Evolutionary conservation across 2,113 vertebrate species (phyloP).

Genomic region (Salvelinus alpinus): DNA sequence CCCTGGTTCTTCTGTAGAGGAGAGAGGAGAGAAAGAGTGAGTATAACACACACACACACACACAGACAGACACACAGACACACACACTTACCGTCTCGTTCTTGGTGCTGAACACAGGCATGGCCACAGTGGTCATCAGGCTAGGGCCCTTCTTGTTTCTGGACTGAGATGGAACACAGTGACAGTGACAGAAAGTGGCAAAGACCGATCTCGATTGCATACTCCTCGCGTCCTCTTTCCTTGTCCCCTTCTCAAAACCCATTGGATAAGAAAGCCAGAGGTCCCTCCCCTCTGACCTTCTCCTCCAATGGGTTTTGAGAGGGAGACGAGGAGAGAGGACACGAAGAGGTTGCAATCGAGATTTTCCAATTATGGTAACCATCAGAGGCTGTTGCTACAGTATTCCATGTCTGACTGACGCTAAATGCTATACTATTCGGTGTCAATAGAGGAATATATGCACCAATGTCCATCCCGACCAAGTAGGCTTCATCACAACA

Average conservation of each 20-base stretch:
- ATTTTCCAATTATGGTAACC: neutral
- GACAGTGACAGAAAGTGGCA: constrained; percentile 14
- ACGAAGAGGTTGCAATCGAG: no score
- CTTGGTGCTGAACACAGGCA: constrained; percentile 99
- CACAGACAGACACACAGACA: neutral
- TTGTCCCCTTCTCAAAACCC: no score
- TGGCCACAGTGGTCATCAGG: constrained; percentile 95
- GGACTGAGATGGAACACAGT: constrained; percentile 75
- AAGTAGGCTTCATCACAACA: neutral
- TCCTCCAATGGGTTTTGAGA: no score
- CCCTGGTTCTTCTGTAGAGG: constrained; percentile 88
- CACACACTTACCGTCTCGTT: constrained; percentile 86
- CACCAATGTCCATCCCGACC: no score
- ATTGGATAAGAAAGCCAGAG: no score
- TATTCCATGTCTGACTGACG: neutral
- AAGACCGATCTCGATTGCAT: neutral
- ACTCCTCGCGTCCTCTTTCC: no score
- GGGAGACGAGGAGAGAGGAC: no score
- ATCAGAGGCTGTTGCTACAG: no score
- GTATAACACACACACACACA: neutral
- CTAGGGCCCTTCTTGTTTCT: constrained; percentile 83
- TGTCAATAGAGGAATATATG: no score
- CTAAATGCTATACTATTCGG: neutral
- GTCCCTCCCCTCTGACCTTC: no score
- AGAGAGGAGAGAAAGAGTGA: constrained; percentile 16